Percentiles rank a stretch among this genome's conserved stretches.
Conservation (phyloP, 2,113 vertebrate genomes). For the Antechinus flavipes region DNA sequence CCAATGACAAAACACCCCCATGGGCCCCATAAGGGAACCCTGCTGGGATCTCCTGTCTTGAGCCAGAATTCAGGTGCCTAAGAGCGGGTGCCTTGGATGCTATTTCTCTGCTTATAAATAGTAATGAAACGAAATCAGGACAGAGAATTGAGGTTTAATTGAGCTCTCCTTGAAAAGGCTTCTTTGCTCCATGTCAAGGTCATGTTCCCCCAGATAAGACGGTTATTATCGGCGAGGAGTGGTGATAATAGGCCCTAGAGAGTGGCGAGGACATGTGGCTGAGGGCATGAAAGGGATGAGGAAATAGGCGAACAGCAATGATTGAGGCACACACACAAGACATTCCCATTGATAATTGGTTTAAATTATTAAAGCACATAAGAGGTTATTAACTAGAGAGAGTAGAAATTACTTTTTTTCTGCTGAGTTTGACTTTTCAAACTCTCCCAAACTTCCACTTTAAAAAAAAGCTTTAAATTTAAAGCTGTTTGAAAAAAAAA, state of each 20-base stretch:
- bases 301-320: constrained; percentile 82
- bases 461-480: constrained; percentile 62
- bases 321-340: constrained; percentile 86
- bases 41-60: constrained; percentile 72
- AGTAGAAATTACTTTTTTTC: constrained; percentile 82
- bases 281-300: constrained; percentile 79
- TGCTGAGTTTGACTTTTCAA: constrained; percentile 79
- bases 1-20: constrained; percentile 69
- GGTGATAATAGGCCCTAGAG: constrained; percentile 82
- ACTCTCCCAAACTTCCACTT: constrained; percentile 78
- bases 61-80: constrained; percentile 76
- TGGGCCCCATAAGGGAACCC: constrained; percentile 59
- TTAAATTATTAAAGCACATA: constrained; percentile 86
- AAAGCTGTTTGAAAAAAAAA: constrained; percentile 73
- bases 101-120: constrained; percentile 82
- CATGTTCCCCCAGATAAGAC: constrained; percentile 83
- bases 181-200: constrained; percentile 83
- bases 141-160: constrained; percentile 86
- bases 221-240: constrained; percentile 81
- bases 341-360: constrained; percentile 83
- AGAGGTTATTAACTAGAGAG: constrained; percentile 82
- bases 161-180: constrained; percentile 86
- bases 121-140: constrained; percentile 86
- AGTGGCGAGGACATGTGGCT: constrained; percentile 82
- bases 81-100: constrained; percentile 72